phyloP scores from a whole-genome alignment of 2,797 vertebrate genomes.

The Mus caroli region DNA sequence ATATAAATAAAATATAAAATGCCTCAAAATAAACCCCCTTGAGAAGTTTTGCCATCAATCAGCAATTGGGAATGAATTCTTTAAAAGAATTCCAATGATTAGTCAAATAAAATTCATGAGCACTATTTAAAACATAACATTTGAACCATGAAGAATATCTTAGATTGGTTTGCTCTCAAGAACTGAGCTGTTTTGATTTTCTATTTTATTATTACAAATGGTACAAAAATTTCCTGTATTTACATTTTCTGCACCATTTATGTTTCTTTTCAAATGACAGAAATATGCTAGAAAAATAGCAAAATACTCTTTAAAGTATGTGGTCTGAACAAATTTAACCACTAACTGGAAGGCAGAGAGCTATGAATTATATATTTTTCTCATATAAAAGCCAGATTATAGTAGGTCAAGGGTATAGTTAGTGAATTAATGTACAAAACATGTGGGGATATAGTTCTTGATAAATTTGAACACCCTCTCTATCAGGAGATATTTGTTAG shows the following conservation, averaged over 20 bases:
- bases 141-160: background rate
- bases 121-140: background rate
- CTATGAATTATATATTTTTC: constrained; percentile 6
- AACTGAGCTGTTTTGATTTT: background rate
- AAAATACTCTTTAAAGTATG: constrained; percentile 10
- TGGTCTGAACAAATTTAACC: background rate
- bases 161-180: background rate
- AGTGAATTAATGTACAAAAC: background rate
- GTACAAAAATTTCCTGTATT: background rate
- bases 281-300: background rate
- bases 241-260: background rate
- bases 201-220: constrained; percentile 30
- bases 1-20: background rate
- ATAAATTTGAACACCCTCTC: background rate
- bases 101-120: background rate
- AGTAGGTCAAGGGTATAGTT: constrained; percentile 5
- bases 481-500: constrained; percentile 33
- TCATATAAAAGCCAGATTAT: constrained; percentile 13
- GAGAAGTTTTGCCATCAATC: background rate
- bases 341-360: background rate
- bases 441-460: background rate
- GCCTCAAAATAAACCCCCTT: background rate
- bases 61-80: background rate
- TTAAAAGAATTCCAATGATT: background rate
- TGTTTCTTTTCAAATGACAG: constrained; percentile 1